Base-by-base conservation (phyloP, 2,888 invertebrate species). In the Sminthurinus aureus region DNA sequence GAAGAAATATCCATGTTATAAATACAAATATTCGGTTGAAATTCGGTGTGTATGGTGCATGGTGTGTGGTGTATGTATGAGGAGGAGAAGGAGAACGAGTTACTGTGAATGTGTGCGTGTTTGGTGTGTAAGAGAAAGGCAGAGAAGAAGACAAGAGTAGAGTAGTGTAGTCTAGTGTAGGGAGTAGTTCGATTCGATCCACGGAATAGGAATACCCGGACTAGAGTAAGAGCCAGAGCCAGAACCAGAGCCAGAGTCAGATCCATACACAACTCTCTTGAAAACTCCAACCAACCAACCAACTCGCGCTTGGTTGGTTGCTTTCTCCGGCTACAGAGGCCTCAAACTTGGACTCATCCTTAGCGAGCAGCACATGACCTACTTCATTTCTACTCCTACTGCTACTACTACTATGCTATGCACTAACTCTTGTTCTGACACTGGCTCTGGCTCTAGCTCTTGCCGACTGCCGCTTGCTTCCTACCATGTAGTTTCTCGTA, bases 291-390 rank as follows among this genome's bases (percentile, higher is more conserved):
- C 38, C 38, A 38, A 38, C 38, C 38, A 38, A 38, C 38, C 38
- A 77, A 71, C 69, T 52, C 74, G 67, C 79, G 78, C 83, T 76
- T 77, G 69, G 82, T 76, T 82, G 69, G 82, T 76, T 82, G 69
- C 82, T 83, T 79, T 83, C 83, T 83, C 83, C 83, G 83, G 78
- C 79, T 83, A 79, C 78, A 83, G 83, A 83, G 83, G 83, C 83
- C 83, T 73, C 83, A 79, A 83, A 83, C 83, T 83, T 83, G 83
- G 83, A 83, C 83, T 83, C 83, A 83, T 82, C 82, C 82, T 82
- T 74, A 50, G 76, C 66, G 79, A 76, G 67, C 66, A 83, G 79
- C 79, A 79, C 83, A 83, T 83, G 83, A 83, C 83, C 83, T 83
- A 83, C 78, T 83, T 83, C 78, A 83, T 78, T 83, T 38, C 76